Conservation (phyloP, 2,113 vertebrate species). For the Kobus ellipsiprymnus region DNA sequence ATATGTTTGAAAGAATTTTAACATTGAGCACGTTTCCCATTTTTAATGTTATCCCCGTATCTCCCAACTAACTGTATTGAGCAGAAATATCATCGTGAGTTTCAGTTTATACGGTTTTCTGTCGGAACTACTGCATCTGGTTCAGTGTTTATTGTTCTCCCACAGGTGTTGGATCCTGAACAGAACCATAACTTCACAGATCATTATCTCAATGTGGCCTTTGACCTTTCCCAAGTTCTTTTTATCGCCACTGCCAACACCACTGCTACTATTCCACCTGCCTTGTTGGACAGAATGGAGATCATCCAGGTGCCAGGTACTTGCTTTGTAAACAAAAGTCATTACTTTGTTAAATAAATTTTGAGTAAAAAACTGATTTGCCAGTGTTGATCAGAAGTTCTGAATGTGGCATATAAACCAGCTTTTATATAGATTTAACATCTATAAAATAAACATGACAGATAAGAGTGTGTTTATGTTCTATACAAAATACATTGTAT, state of each 20-base stretch:
- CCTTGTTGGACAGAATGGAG: conserved; percentile 97
- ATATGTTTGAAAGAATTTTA: not conserved
- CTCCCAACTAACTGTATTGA: not conserved
- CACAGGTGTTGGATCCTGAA: conserved; percentile 95
- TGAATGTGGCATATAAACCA: not conserved
- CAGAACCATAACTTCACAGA: conserved; percentile 99
- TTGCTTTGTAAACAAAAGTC: not conserved
- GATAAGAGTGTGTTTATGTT: not conserved
- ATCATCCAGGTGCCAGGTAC: conserved; percentile 96
- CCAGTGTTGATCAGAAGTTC: not conserved
- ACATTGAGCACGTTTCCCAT: not conserved
- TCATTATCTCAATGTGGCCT: conserved; percentile 96
- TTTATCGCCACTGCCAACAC: conserved; percentile 98
- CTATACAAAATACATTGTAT: not conserved
- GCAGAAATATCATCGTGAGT: not conserved
- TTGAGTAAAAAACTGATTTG: not conserved
- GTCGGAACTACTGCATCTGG: not conserved
- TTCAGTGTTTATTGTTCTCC: conserved; percentile 5
- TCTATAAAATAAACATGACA: not conserved
- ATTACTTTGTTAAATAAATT: not conserved
- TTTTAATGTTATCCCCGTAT: not conserved
- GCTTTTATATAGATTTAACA: not conserved
- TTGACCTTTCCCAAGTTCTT: conserved; percentile 98
- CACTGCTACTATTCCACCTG: conserved; percentile 92
- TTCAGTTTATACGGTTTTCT: not conserved